phyloP scores from a whole-genome alignment of 2,888 invertebrate genomes.

The Patella ulyssiponensis region DNA sequence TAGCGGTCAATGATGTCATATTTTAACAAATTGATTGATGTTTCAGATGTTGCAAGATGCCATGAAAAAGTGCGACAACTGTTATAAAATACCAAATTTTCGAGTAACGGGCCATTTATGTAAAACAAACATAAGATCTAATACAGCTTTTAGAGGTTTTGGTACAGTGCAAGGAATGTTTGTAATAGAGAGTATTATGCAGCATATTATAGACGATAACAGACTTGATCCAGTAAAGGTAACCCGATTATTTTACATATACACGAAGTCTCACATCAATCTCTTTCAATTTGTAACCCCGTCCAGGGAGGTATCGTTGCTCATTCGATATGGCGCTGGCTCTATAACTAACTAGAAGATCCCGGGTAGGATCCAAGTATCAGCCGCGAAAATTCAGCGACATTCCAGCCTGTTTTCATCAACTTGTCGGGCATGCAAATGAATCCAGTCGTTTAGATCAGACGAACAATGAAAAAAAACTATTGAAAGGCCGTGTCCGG shows the following conservation, averaged over 20 bases:
- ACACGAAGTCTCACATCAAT: too few species aligned
- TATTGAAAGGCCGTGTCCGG: too few species aligned
- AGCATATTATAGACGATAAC: constrained; percentile 78
- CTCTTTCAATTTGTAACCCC: too few species aligned
- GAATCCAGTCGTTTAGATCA: too few species aligned
- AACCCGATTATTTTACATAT: constrained; percentile 38
- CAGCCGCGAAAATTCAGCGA: too few species aligned
- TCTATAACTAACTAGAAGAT: too few species aligned
- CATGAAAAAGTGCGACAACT: constrained; percentile 79
- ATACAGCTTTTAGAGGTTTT: constrained; percentile 86
- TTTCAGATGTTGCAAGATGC: constrained; percentile 85
- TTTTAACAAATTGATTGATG: constrained; percentile 4
- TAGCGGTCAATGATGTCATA: background rate
- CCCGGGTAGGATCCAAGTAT: too few species aligned
- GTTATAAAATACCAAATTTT: constrained; percentile 84
- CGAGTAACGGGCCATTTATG: constrained; percentile 80
- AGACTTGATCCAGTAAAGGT: constrained; percentile 80
- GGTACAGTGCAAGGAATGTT: constrained; percentile 61
- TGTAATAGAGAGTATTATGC: constrained; percentile 54
- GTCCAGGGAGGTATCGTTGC: background rate
- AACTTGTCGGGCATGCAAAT: too few species aligned
- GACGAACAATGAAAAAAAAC: too few species aligned
- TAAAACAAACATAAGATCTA: constrained; percentile 90
- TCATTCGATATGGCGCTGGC: too few species aligned
- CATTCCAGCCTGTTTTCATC: too few species aligned